Evolutionary conservation across 2,797 vertebrate species (phyloP), one percentile per base, ranked within the genome.

Genomic region (Hozukius guyotensis): DNA sequence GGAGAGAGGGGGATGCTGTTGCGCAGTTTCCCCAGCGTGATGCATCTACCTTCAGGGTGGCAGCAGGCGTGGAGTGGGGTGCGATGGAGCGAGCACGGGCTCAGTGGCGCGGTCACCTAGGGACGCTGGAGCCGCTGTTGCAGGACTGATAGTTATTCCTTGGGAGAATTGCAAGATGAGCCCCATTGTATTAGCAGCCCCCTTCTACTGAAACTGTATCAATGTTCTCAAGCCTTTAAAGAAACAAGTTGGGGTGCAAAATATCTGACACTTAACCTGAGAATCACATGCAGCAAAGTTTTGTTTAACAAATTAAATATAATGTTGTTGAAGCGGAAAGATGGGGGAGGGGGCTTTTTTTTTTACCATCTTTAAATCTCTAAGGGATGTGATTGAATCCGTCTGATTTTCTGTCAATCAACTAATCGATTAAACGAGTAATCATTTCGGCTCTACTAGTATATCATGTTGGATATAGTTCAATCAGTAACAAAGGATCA

Each of bases 131-230:
- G 94, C 92, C 79, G 94, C 93, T 95, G 93, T 95, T 94, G 95
- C 96, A 95, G 93, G 95, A 96, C 96, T 96, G 96, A 96, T 96
- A 95, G 95, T 96, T 96, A 95, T 96, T 96, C 95, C 96, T 95
- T 95, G 92, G 91, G 95, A 96, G 95, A 95, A 95, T 95, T 95
- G 95, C 93, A 95, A 96, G 95, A 96, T 95, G 94, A 95, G 94
- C 90, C 92, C 93, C 89, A 93, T 96, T 96, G 94, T 96, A 95
- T 96, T 96, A 95, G 93, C 93, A 94, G 90, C 87, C 92, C 91
- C 84, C 81, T 87, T 87, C 85, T 89, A 82, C 88, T 87, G 86
- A 88, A 94, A 87, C 75, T 73, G 83, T 79, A 92, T 90, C 86
- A 87, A 81, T 89, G 88, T 88, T 86, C 85, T 90, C 77, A 78